Evolutionary conservation across 1,140 invertebrate genomes (phyloP), one percentile per base, ranked within the genome.

Genomic region (Drosophila saltans): DNA sequence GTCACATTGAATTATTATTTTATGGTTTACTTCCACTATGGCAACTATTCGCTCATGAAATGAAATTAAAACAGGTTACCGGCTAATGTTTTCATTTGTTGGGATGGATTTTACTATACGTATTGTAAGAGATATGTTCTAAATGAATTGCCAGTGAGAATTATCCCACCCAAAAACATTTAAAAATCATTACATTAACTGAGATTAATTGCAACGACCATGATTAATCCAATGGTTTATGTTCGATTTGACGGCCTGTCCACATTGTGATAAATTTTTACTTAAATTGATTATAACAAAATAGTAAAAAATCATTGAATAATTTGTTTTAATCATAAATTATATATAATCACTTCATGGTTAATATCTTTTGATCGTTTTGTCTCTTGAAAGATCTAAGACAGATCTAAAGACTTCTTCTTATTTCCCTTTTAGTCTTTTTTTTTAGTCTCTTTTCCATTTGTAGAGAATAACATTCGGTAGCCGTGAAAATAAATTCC

Each of bases 1-100:
- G 83, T 88, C 83, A 88, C 83, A 89, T 88, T 88, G 83, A 83
- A 89, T 88, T 88, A 88, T 89, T 89, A 89, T 88, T 88, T 88
- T 88, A 88, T 86, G 73, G 73, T 78, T 73, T 66, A 33, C n/a
- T 16, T 24, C 28, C 28, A 9, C 56, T 36, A 60, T 41, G 16
- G 58, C 66, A 75, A 72, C 16, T 16, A 16, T 67, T 75, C 58
- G 48, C 67, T 52, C 66, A 71, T 68, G 52, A 71, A 83, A 66
- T 62, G 59, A 66, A 52, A 52, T 52, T 52, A 52, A 52, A 88
- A 89, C 83, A 77, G 84, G 83, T 88, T 86, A 59, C 63, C 67
- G 65, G 69, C 69, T 76, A 88, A 83, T 86, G 76, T 79, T 83
- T 88, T 76, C 72, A 84, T 80, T 76, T 83, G 66, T 66, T 70